Percentiles rank a stretch among this genome's conserved stretches.
Evolutionary conservation across 2,113 vertebrate species (phyloP).

Genomic region (Chelonoidis abingdonii): DNA sequence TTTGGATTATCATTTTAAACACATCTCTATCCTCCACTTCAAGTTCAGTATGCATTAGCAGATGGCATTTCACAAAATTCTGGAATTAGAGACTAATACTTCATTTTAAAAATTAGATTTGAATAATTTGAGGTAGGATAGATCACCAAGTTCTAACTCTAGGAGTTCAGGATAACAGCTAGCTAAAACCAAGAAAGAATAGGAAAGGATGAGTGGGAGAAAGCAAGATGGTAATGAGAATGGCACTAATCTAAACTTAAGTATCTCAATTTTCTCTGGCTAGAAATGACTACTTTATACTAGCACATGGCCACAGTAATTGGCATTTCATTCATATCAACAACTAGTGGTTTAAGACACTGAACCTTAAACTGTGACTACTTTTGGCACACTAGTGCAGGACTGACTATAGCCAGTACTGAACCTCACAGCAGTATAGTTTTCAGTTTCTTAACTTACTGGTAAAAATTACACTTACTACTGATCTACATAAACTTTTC

Average conservation of each 20-base stretch:
- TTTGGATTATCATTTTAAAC: background rate
- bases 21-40: background rate
- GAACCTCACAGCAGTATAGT: background rate
- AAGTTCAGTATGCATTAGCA: background rate
- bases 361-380: background rate
- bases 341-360: background rate
- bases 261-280: background rate
- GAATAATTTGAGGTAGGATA: conserved; percentile 38
- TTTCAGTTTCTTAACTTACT: background rate
- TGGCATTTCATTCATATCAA: background rate
- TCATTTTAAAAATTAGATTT: background rate
- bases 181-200: background rate
- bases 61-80: background rate
- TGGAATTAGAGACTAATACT: background rate
- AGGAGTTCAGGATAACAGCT: background rate
- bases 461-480: background rate
- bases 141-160: conserved; percentile 34
- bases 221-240: background rate
- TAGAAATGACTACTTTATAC: conserved; percentile 33
- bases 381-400: background rate
- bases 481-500: background rate
- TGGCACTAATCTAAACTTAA: background rate
- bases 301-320: background rate
- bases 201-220: background rate
- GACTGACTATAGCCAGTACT: background rate